Evolutionary conservation across 2,113 vertebrate genomes (phyloP).

Genomic region (Sphaerodactylus townsendi): DNA sequence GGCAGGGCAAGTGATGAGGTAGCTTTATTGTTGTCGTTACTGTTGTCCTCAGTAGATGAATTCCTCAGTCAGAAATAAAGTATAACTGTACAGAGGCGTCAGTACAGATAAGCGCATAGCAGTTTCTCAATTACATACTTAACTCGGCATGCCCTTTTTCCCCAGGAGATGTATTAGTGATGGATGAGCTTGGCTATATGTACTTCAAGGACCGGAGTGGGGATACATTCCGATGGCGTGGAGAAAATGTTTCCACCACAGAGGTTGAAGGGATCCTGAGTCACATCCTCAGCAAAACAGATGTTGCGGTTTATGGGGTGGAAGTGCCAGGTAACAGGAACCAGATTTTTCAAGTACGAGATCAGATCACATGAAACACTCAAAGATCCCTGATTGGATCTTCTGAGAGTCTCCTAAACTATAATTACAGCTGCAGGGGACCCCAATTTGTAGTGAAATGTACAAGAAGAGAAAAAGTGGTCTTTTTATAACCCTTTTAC

Average conservation of each 20-base stretch:
- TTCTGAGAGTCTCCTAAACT: no score
- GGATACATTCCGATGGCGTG: slow-evolving; percentile 98
- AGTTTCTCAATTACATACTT: not conserved
- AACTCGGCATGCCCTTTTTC: not conserved
- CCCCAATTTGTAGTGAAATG: no score
- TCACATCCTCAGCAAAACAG: slow-evolving; percentile 89
- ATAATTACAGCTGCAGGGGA: no score
- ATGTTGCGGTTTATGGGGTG: slow-evolving; percentile 95
- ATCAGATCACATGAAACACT: not conserved
- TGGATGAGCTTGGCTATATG: slow-evolving; percentile 94
- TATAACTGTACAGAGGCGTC: not conserved
- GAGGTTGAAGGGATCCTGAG: slow-evolving; percentile 95
- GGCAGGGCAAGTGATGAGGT: not conserved
- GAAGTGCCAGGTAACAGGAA: slow-evolving; percentile 88
- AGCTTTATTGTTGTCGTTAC: no score
- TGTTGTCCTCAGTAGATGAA: not conserved
- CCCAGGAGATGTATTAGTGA: slow-evolving; percentile 92
- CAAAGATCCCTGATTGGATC: no score
- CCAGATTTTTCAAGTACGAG: not conserved
- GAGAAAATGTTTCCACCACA: slow-evolving; percentile 96
- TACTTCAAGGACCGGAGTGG: slow-evolving; percentile 96
- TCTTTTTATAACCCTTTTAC: no score
- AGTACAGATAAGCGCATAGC: not conserved
- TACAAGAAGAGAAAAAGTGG: no score
- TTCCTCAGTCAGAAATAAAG: not conserved